These are phyloP conservation scores for Latrodectus elegans DNA, from an alignment of 2,888 invertebrate genomes.

Conservation along the genomic window DNA sequence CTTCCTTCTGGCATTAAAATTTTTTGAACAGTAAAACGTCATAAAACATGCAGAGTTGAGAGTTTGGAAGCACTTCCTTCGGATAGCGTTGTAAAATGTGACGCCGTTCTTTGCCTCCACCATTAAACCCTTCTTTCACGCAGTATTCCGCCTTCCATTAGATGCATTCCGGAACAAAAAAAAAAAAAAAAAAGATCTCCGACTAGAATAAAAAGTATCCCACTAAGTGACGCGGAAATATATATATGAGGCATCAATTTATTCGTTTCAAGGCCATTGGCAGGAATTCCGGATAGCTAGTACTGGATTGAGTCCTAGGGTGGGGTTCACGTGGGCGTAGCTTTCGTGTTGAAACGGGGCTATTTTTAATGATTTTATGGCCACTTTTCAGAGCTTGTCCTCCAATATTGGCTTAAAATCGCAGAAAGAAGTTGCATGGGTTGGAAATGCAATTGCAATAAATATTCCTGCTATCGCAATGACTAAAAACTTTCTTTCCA, in stretches of 20 bases:
- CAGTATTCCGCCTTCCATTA: neutral
- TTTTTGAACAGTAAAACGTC: too few relatives aligned
- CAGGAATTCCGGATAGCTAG: neutral
- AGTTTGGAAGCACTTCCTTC: too few relatives aligned
- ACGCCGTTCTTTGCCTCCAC: neutral
- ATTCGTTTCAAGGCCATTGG: slow-evolving; percentile 3
- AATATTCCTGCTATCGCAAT: too few relatives aligned
- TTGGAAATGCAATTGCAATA: too few relatives aligned
- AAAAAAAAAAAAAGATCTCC: neutral
- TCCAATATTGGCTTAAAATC: slow-evolving; percentile 23
- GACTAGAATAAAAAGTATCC: slow-evolving; percentile 1
- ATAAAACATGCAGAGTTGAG: too few relatives aligned
- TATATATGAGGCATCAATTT: slow-evolving; percentile 1
- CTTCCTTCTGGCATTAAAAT: too few relatives aligned
- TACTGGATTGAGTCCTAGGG: slow-evolving; percentile 6
- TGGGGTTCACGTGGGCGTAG: slow-evolving; percentile 28
- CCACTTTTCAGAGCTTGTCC: slow-evolving; percentile 24
- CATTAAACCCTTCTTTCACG: neutral
- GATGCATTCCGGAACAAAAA: neutral
- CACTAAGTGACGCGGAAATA: neutral
- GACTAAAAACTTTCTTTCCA: too few relatives aligned
- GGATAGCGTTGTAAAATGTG: too few relatives aligned
- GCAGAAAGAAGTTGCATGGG: too few relatives aligned
- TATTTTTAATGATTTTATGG: slow-evolving; percentile 31
- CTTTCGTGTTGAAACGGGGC: slow-evolving; percentile 31